These are phyloP conservation scores for Eretmochelys imbricata DNA, from an alignment of 2,113 vertebrate species.

Conservation along the genomic window DNA sequence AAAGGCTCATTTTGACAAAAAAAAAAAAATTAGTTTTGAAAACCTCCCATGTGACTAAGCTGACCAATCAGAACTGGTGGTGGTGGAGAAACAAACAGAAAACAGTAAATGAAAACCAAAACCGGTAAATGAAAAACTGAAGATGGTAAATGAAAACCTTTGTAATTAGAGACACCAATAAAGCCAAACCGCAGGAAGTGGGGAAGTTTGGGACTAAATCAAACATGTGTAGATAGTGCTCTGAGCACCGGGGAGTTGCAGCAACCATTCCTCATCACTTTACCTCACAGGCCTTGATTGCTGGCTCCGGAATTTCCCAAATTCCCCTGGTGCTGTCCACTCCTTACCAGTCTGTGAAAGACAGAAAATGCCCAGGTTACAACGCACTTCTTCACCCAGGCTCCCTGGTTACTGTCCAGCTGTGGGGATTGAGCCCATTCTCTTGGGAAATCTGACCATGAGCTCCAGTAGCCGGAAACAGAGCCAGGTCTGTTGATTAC, in stretches of 20 bases:
- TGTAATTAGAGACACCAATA: not conserved
- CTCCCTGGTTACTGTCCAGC: not conserved
- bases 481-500: not conserved
- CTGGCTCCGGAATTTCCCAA: conserved; percentile 91
- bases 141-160: not conserved
- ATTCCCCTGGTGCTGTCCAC: conserved; percentile 95
- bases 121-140: not conserved
- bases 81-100: not conserved
- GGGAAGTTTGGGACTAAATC: not conserved
- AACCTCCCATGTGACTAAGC: not conserved
- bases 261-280: conserved; percentile 64
- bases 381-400: not conserved
- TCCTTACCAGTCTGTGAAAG: conserved; percentile 87
- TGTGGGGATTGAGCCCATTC: not conserved
- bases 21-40: not conserved
- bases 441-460: not conserved
- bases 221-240: not conserved
- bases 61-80: not conserved
- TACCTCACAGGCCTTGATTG: conserved; percentile 88
- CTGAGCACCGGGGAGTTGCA: not conserved
- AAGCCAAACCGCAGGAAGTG: not conserved
- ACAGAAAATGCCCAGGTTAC: conserved; percentile 2
- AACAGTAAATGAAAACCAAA: not conserved
- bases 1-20: not conserved
- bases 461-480: not conserved